These are phyloP conservation scores for Dryas iulia DNA, from an alignment of 1,140 invertebrate genomes.

Conservation along the genomic window DNA sequence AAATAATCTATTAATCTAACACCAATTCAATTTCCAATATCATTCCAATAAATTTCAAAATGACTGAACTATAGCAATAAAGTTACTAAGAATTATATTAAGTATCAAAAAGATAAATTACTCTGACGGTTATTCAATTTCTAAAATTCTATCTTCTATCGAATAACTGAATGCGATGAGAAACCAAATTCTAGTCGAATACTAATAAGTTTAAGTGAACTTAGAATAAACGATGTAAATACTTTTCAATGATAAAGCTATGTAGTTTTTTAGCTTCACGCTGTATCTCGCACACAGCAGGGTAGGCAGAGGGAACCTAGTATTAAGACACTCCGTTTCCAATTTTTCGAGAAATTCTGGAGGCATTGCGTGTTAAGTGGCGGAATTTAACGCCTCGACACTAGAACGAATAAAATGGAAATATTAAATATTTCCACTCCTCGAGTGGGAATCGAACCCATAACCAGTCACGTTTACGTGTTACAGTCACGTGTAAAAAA, in stretches of 20 bases:
- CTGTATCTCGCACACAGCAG: too few species aligned
- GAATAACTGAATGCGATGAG: not conserved
- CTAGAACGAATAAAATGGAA: too few species aligned
- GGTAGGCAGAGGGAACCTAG: too few species aligned
- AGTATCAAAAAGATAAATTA: not conserved
- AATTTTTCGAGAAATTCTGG: too few species aligned
- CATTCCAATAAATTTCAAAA: conserved; percentile 6
- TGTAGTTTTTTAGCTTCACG: too few species aligned
- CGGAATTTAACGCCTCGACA: too few species aligned
- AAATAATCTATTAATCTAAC: not conserved
- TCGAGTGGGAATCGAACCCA: too few species aligned
- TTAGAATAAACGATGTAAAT: not conserved
- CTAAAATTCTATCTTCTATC: not conserved
- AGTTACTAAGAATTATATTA: not conserved
- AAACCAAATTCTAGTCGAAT: not conserved
- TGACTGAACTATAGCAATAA: conserved; percentile 12
- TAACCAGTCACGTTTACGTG: too few species aligned
- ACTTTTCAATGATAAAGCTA: not conserved
- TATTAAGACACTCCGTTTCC: too few species aligned
- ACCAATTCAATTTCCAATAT: not conserved
- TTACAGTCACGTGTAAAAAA: too few species aligned
- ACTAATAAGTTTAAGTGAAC: not conserved
- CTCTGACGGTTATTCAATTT: not conserved
- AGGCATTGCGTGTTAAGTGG: too few species aligned
- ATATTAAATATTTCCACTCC: too few species aligned